Base-by-base conservation (phyloP, 2,888 invertebrate species). In the Apodemia duryi region DNA sequence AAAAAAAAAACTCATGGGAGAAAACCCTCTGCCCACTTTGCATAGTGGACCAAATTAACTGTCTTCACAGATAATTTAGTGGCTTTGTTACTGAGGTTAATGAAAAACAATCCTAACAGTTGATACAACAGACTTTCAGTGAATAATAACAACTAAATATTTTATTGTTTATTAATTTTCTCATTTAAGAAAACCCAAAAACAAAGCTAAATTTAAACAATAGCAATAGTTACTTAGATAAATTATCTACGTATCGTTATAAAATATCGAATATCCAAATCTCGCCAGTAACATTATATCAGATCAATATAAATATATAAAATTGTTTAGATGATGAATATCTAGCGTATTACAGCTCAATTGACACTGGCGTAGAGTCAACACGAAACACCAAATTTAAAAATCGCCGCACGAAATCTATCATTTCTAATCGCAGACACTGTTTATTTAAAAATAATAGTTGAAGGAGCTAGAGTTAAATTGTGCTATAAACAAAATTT, bases 241-340 rank as follows among this genome's bases (percentile, higher is more conserved):
- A 82, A 82, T 84, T 81, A 78, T 75, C 76, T 79, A 81, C 75
- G 78, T 81, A 73, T 73, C 73, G 67, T 67, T 46, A 43, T 43
- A 75, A 77, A 81, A 82, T 81, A 84, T 82, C 78, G 74, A 78
- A 85, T 85, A 86, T 61, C 51, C 65, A 87, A 87, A 85, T 81
- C 80, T 83, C 83, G 82, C 83, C 81, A 78, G 78, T 83, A 85
- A 81, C 83, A 76, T 74, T 69, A 67, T 81, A 81, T 77, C 80
- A 57, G 32, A 57, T 32, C 57, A 57, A 83, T 88, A 88, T 84
- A 89, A 87, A 87, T 86, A 86, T 89, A 89, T 84, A 90, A 90
- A 90, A 89, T 77, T 65, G 67, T 67, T 66, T 52, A 65, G 70
- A 71, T 63, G 60, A 65, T 69, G 74, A 74, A 74, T 75, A 76